Conservation (phyloP, 2,113 vertebrate genomes). For the Eudyptes chrysolophus region DNA sequence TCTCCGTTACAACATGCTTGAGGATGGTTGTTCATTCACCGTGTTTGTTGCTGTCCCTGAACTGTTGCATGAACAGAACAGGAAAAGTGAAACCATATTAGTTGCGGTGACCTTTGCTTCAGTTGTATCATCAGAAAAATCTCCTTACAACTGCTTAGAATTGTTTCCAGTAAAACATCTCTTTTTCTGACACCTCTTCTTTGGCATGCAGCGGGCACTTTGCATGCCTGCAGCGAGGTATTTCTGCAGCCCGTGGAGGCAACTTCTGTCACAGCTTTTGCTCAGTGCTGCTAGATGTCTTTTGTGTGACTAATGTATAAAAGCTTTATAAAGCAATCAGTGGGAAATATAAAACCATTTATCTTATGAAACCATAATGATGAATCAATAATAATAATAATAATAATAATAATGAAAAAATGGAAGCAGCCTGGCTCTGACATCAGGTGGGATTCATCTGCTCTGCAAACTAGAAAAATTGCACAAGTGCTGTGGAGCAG, state of each 20-base stretch:
- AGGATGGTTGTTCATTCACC: neutral
- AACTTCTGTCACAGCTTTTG: neutral
- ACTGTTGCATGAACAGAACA: neutral
- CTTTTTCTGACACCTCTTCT: neutral
- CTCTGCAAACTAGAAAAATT: neutral
- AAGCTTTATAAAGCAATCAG: neutral
- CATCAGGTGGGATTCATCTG: neutral
- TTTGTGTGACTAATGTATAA: neutral
- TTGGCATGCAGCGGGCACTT: neutral
- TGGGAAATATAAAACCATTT: neutral
- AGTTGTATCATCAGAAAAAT: neutral
- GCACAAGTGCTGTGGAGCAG: neutral
- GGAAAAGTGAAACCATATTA: neutral
- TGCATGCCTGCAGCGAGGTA: neutral
- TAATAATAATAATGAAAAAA: neutral
- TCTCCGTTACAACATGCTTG: accelerated
- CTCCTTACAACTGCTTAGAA: neutral
- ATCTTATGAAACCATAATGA: neutral
- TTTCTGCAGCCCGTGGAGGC: neutral
- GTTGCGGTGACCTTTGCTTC: neutral
- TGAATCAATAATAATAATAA: neutral
- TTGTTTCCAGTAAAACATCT: neutral
- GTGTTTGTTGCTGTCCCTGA: accelerated
- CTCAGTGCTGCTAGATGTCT: neutral
- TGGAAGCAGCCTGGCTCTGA: neutral